Evolutionary conservation across 2,113 vertebrate species (phyloP).

Genomic region (Cyprinodon tularosa): DNA sequence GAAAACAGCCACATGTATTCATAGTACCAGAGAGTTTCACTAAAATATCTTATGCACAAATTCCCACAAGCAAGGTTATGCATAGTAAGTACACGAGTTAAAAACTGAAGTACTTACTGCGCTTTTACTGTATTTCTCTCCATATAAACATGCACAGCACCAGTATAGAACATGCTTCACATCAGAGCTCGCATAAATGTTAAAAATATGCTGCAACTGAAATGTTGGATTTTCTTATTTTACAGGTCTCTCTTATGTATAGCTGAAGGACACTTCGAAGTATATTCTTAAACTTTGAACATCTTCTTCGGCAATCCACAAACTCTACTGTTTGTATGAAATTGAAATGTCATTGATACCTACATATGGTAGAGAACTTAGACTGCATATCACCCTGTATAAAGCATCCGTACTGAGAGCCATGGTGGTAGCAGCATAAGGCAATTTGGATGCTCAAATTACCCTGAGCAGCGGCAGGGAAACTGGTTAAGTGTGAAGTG

Average conservation of each 20-base stretch:
- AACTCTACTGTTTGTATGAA: background rate
- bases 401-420: no score
- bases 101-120: constrained; percentile 58
- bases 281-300: background rate
- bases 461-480: no score
- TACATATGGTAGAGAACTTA: background rate
- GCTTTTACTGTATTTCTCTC: constrained; percentile 61
- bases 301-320: background rate
- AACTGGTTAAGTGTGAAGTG: no score
- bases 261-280: background rate
- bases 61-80: constrained; percentile 16
- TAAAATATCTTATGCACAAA: background rate
- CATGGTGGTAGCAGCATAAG: background rate
- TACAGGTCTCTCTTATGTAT: constrained; percentile 11
- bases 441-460: background rate
- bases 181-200: constrained; percentile 55
- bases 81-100: constrained; percentile 29
- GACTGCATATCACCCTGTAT: no score
- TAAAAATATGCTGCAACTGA: constrained; percentile 37
- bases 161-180: constrained; percentile 26
- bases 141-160: constrained; percentile 45
- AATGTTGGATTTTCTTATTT: constrained; percentile 15
- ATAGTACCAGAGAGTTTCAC: constrained; percentile 24
- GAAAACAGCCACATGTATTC: constrained; percentile 2
- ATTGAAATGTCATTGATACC: background rate